phyloP scores from a whole-genome alignment of 2,797 vertebrate species.

The Melanotaenia pygmaea region DNA sequence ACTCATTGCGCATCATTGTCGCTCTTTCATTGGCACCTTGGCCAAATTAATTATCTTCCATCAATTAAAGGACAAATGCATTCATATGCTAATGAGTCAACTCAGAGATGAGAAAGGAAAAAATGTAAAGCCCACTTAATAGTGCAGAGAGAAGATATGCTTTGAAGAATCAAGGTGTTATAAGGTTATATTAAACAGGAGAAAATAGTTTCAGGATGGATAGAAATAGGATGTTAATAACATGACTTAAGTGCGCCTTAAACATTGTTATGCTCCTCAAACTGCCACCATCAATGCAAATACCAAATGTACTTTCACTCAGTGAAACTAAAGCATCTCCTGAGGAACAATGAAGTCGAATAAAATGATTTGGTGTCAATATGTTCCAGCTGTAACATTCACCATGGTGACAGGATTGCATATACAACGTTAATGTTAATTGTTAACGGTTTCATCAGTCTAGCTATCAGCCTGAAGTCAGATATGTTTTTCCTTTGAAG shows the following conservation, averaged over 20 bases:
- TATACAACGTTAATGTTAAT: conserved; percentile 30
- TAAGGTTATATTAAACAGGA: background rate
- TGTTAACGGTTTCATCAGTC: too few species aligned
- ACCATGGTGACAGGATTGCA: conserved; percentile 54
- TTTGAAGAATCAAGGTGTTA: background rate
- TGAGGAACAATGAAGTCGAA: conserved; percentile 50
- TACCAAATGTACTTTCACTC: conserved; percentile 38
- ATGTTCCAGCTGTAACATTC: conserved; percentile 49
- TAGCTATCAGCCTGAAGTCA: too few species aligned
- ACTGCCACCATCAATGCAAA: conserved; percentile 20
- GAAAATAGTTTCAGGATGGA: conserved; percentile 17
- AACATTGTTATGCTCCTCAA: conserved; percentile 7
- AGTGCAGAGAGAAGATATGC: background rate
- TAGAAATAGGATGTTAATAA: background rate
- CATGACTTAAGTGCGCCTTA: conserved; percentile 12
- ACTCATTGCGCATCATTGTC: conserved; percentile 22
- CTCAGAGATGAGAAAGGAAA: conserved; percentile 42
- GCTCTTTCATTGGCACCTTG: conserved; percentile 36
- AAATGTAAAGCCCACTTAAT: conserved; percentile 51
- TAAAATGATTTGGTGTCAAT: conserved; percentile 42
- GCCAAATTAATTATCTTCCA: conserved; percentile 77
- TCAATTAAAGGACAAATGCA: conserved; percentile 78
- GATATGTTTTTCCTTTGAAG: too few species aligned
- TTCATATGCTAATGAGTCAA: conserved; percentile 78
- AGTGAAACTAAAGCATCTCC: conserved; percentile 36